A percentile compares a stretch with the other conserved stretches of the same genome.
Conservation (phyloP, 2,888 invertebrate genomes). For the Mayetiola destructor region DNA sequence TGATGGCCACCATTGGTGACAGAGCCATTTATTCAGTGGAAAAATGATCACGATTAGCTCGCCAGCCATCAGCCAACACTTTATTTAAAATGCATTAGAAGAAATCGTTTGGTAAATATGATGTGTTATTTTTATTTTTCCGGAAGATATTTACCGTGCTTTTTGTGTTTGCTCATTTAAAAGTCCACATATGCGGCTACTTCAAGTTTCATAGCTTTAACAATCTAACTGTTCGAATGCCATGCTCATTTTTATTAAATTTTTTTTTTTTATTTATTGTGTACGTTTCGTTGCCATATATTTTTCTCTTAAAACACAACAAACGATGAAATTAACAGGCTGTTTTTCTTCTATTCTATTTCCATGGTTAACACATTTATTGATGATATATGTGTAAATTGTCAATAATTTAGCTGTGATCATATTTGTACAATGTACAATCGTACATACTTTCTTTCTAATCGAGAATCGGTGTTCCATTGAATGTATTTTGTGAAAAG, state of each 20-base stretch:
- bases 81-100: constrained; percentile 7
- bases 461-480: too few relatives aligned
- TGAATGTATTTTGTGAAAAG: too few relatives aligned
- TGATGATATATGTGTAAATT: background rate
- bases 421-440: too few relatives aligned
- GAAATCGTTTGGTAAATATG: background rate
- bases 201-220: background rate
- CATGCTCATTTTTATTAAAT: constrained; percentile 3
- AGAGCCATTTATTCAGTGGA: background rate
- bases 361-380: background rate
- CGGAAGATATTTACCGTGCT: constrained; percentile 9
- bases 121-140: too few relatives aligned
- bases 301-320: too few relatives aligned
- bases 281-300: background rate
- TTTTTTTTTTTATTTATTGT: background rate
- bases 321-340: too few relatives aligned
- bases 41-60: background rate
- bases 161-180: constrained; percentile 10
- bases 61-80: background rate
- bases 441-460: too few relatives aligned
- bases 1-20: background rate
- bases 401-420: too few relatives aligned
- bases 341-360: background rate
- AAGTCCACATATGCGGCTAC: constrained; percentile 7
- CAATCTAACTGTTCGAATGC: constrained; percentile 11